Evolutionary conservation across 2,888 invertebrate genomes (phyloP).

Genomic region (Torymus texanus): DNA sequence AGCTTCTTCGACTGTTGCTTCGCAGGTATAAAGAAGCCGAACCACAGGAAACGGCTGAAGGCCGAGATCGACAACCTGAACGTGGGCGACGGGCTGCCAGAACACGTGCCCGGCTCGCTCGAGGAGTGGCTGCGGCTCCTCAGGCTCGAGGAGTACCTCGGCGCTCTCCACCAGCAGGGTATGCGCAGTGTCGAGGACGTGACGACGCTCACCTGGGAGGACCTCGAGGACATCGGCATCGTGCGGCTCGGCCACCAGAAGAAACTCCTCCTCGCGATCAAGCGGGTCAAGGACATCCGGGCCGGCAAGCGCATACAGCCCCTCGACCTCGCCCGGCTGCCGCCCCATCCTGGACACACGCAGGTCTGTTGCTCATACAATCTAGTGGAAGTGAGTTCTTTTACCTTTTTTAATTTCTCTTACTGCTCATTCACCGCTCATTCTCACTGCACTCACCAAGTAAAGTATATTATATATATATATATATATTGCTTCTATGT

Average conservation of each 20-base stretch:
- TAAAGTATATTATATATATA: no score
- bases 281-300: slow-evolving; percentile 94
- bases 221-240: slow-evolving; percentile 97
- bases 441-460: no score
- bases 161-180: slow-evolving; percentile 92
- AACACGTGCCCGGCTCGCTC: slow-evolving; percentile 94
- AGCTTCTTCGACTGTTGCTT: not conserved
- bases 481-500: no score
- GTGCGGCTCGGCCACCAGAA: slow-evolving; percentile 98
- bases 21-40: slow-evolving; percentile 91
- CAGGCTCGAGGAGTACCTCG: slow-evolving; percentile 93
- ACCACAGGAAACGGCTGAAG: slow-evolving; percentile 96
- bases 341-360: slow-evolving; percentile 75
- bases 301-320: slow-evolving; percentile 84
- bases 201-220: slow-evolving; percentile 98
- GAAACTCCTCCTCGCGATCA: slow-evolving; percentile 97
- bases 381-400: no score
- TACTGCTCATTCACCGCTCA: no score
- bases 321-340: slow-evolving; percentile 77
- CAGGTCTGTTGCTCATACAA: slow-evolving; percentile 66
- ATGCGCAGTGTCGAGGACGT: slow-evolving; percentile 96
- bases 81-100: slow-evolving; percentile 95
- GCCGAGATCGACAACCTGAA: slow-evolving; percentile 96
- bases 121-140: slow-evolving; percentile 96
- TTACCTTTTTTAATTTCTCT: not conserved